phyloP scores from a whole-genome alignment of 2,888 invertebrate species.

The Rambutsinella grinnellia region DNA sequence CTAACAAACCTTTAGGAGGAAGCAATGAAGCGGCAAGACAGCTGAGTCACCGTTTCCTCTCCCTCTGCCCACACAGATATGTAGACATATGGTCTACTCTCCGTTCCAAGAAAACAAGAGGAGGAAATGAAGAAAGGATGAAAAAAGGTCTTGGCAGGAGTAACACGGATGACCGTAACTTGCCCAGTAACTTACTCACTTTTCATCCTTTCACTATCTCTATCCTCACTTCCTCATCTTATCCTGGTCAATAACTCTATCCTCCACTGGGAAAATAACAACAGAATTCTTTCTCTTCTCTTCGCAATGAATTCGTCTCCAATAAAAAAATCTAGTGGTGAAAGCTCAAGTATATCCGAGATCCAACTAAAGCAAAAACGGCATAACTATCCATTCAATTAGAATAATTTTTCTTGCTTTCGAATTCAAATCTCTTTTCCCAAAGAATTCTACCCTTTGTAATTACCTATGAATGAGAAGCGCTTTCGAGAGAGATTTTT shows the following conservation, averaged over 20 bases:
- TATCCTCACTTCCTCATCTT: conserved; percentile 3
- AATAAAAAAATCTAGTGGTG: too few relatives aligned
- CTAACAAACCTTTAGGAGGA: conserved; percentile 61
- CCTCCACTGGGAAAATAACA: not conserved
- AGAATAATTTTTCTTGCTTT: too few relatives aligned
- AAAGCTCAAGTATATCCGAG: too few relatives aligned
- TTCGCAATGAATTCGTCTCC: not conserved
- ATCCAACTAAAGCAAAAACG: too few relatives aligned
- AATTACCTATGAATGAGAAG: too few relatives aligned
- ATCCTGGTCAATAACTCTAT: not conserved
- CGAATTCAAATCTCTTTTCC: too few relatives aligned
- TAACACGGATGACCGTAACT: conserved; percentile 37
- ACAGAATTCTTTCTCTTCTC: not conserved
- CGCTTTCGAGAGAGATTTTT: too few relatives aligned
- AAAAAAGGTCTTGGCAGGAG: conserved; percentile 50
- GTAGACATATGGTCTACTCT: not conserved
- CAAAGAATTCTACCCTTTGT: not conserved
- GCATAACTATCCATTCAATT: too few relatives aligned
- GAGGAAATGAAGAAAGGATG: conserved; percentile 32
- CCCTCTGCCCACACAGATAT: not conserved
- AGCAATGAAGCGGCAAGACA: conserved; percentile 60
- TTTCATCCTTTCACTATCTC: not conserved
- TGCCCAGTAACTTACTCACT: not conserved
- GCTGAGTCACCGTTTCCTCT: conserved; percentile 60
- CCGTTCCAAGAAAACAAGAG: conserved; percentile 34